phyloP scores from a whole-genome alignment of 2,113 vertebrate species.

The Phylloscopus trochilus region DNA sequence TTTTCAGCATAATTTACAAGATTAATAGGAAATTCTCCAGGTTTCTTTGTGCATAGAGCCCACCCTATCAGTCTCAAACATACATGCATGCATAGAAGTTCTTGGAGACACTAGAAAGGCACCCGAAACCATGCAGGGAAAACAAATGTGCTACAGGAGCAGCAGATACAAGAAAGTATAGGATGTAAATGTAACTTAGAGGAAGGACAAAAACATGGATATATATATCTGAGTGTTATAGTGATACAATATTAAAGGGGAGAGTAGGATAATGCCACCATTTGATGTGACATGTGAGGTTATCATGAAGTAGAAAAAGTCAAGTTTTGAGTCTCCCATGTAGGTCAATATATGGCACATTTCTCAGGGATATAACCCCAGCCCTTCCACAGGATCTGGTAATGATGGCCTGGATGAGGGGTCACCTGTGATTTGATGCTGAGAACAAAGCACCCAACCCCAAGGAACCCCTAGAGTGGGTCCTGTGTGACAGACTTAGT shows the following conservation, averaged over 20 bases:
- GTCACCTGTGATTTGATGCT: not conserved
- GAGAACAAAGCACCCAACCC: not conserved
- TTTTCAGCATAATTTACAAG: not conserved
- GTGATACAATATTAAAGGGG: not conserved
- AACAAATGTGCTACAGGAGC: not conserved
- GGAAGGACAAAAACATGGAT: not conserved
- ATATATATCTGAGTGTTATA: not conserved
- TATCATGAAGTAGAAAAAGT: not conserved
- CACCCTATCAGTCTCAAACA: accelerated
- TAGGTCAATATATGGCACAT: not conserved
- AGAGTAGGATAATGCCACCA: not conserved
- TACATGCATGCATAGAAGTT: accelerated
- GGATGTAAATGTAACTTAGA: not conserved
- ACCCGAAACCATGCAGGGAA: not conserved
- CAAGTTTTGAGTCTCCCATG: not conserved
- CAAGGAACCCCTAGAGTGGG: accelerated
- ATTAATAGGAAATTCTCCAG: not conserved
- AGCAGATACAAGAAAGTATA: not conserved
- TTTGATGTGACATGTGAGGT: not conserved
- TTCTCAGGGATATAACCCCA: not conserved
- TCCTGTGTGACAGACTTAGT: not conserved
- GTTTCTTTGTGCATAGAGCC: not conserved
- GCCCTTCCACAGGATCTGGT: not conserved
- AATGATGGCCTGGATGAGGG: not conserved
- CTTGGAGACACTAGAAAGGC: not conserved